phyloP scores from a whole-genome alignment of 2,888 invertebrate genomes.

The Zelleria hepariella region DNA sequence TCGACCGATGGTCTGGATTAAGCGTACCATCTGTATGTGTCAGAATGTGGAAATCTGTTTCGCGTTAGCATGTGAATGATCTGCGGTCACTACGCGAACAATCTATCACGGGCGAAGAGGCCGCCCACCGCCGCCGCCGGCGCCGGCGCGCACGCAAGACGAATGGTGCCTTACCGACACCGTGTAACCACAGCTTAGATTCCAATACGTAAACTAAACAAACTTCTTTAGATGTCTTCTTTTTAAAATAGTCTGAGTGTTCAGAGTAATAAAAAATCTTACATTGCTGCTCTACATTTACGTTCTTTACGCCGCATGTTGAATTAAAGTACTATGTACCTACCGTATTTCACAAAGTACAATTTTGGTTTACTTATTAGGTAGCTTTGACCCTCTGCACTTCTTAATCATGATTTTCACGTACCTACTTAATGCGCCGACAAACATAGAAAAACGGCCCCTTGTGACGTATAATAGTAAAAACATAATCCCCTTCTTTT shows the following conservation, averaged over 20 bases:
- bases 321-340: background rate
- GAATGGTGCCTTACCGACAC: conserved; percentile 14
- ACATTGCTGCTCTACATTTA: background rate
- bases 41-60: conserved; percentile 35
- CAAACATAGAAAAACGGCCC: too few species aligned
- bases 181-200: conserved; percentile 8
- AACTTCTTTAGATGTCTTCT: background rate
- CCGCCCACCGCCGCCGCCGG: conserved; percentile 11
- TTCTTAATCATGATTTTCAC: too few species aligned
- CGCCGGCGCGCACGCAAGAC: conserved; percentile 13
- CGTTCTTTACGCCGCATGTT: background rate
- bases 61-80: conserved; percentile 36
- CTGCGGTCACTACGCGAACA: conserved; percentile 22
- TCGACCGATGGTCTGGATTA: conserved; percentile 39
- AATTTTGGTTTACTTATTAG: too few species aligned
- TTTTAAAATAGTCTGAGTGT: background rate
- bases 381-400: too few species aligned
- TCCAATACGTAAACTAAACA: conserved; percentile 8
- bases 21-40: conserved; percentile 29
- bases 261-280: background rate
- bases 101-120: conserved; percentile 33
- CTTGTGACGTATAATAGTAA: too few species aligned
- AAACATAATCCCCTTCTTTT: too few species aligned
- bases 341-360: too few species aligned
- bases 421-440: too few species aligned